These are phyloP conservation scores for Julus scanicus DNA, from an alignment of 2,888 invertebrate species.

Conservation along the genomic window DNA sequence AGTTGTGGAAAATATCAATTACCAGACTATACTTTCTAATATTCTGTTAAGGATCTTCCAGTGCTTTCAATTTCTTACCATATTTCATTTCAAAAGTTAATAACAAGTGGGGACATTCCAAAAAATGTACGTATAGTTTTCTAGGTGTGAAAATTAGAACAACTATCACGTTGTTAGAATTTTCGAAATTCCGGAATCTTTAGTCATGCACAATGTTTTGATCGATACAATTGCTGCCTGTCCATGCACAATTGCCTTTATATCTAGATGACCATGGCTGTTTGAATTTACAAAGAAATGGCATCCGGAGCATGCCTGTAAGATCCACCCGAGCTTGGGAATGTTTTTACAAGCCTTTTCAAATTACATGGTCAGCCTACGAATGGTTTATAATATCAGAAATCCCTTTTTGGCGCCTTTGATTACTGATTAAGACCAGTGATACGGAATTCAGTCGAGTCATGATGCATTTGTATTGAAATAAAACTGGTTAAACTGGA, in stretches of 20 bases:
- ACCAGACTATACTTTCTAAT: too few species aligned
- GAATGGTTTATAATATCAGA: conserved; percentile 43
- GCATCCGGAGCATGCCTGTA: conserved; percentile 16
- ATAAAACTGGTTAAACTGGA: conserved; percentile 26
- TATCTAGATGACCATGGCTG: conserved; percentile 44
- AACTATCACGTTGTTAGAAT: conserved; percentile 4
- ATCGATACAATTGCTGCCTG: neutral
- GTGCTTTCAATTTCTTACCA: too few species aligned
- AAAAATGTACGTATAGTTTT: neutral
- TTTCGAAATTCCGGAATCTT: neutral
- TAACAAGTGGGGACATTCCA: neutral
- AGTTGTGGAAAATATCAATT: too few species aligned
- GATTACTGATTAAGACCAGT: conserved; percentile 47
- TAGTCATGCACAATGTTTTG: conserved; percentile 25
- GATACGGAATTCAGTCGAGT: conserved; percentile 36
- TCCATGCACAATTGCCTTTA: conserved; percentile 34
- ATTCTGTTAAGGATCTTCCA: too few species aligned
- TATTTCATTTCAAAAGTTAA: neutral
- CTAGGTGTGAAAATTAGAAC: neutral
- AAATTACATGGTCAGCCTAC: conserved; percentile 36
- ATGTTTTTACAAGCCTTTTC: conserved; percentile 21
- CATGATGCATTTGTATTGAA: conserved; percentile 37
- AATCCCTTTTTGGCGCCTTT: conserved; percentile 43
- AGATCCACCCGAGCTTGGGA: conserved; percentile 23
- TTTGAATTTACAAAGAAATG: neutral